Conservation (phyloP, 2,113 vertebrate genomes). For the Tupaia tana region DNA sequence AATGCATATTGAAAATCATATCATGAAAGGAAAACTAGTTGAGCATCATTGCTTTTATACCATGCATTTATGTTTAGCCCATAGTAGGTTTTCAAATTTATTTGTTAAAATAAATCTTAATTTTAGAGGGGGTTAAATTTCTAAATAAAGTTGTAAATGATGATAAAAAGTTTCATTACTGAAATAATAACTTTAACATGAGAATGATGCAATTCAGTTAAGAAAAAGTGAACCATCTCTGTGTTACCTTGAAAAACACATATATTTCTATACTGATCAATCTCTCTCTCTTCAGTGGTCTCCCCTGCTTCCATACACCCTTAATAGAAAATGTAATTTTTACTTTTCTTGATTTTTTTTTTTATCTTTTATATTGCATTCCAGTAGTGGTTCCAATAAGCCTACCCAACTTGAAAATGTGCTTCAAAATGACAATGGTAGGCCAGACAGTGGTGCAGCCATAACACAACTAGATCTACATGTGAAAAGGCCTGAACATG, state of each 20-base stretch:
- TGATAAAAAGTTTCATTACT: neutral
- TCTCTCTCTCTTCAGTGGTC: neutral
- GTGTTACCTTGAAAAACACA: neutral
- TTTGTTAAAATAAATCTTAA: neutral
- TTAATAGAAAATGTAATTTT: neutral
- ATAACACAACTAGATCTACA: too few relatives aligned
- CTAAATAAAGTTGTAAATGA: neutral
- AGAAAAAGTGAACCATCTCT: neutral
- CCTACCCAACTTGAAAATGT: neutral
- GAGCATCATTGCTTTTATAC: neutral
- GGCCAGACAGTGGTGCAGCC: neutral
- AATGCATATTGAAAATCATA: neutral
- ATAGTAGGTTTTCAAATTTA: neutral
- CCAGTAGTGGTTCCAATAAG: neutral
- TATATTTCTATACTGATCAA: neutral
- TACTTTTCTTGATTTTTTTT: constrained; percentile 13
- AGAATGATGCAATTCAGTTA: neutral
- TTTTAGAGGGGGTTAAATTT: neutral
- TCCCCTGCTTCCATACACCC: neutral
- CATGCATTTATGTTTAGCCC: neutral
- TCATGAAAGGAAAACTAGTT: neutral
- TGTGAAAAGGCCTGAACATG: too few relatives aligned
- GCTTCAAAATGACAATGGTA: neutral
- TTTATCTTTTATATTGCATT: neutral
- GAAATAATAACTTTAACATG: neutral